Evolutionary conservation across 2,113 vertebrate species (phyloP).

Genomic region (Dolichallabes microphthalmus): DNA sequence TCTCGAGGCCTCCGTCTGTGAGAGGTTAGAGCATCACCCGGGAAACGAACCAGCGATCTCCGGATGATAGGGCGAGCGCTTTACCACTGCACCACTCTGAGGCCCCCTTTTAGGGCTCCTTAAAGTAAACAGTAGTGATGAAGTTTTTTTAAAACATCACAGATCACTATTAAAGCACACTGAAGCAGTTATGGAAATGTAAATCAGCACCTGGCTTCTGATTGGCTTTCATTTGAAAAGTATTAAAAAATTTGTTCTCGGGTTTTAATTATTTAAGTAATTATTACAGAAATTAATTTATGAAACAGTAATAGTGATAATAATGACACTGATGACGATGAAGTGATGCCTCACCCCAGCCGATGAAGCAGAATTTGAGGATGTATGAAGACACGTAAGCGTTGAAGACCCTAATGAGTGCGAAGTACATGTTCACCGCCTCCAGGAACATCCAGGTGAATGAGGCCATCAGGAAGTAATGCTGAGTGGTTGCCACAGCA

Average conservation of each 20-base stretch:
- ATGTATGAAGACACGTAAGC: conserved; percentile 84
- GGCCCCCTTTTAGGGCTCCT: background rate
- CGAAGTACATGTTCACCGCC: conserved; percentile 86
- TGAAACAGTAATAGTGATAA: background rate
- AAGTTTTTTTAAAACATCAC: background rate
- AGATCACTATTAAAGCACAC: too few species aligned
- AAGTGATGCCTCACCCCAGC: conserved; percentile 81
- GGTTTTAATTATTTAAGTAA: too few species aligned
- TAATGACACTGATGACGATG: background rate
- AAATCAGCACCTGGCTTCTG: background rate
- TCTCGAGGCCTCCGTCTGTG: too few species aligned
- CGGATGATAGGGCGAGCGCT: too few species aligned
- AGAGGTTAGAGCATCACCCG: too few species aligned
- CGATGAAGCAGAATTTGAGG: conserved; percentile 82
- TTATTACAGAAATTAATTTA: too few species aligned
- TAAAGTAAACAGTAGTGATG: background rate
- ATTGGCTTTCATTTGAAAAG: background rate
- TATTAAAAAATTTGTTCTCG: too few species aligned
- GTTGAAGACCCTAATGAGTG: conserved; percentile 89
- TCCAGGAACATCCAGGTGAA: conserved; percentile 91
- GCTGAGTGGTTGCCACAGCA: conserved; percentile 67
- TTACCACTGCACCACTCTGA: too few species aligned
- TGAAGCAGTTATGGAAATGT: background rate
- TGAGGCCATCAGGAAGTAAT: conserved; percentile 85
- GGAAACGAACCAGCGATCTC: too few species aligned